Evolutionary conservation across 2,113 vertebrate genomes (phyloP), one percentile per base, ranked within the genome.

Genomic region (Caloenas nicobarica): DNA sequence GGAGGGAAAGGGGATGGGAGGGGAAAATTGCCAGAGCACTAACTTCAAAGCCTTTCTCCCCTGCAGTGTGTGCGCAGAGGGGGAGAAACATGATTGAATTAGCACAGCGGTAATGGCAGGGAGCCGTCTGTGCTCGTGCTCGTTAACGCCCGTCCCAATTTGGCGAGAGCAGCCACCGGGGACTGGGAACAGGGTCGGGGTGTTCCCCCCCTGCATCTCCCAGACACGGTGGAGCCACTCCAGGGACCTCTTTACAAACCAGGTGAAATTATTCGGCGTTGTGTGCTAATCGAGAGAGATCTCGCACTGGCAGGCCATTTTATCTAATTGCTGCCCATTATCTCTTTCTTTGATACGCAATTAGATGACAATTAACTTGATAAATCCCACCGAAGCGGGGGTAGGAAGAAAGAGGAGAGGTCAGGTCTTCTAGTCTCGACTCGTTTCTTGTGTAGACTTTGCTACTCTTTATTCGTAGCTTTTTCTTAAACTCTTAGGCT

Each of bases 271-370:
- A 89, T 86, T 72, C 53, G 61, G 89, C 33, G 88, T 88, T 95
- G 88, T 84, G 81, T 85, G 95, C 87, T 96, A 96, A 97, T 96
- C 94, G 60, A 76, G 88, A 66, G 70, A 80, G 88, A 94, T 96
- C 81, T 96, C 77, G 66, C 94, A 24, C 89, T 70, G 69, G 82
- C 88, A 82, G 93, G 93, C 95, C 88, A 97, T 98, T 98, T 97
- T 72, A 51, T 70, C 81, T 97, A 97, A 98, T 97, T 97, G 97
- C 89, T 78, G 76, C 50, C 93, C 95, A 98, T 98, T 97, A 98
- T 97, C 97, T 93, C 89, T 96, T 89, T 85, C 97, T 98, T 97
- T 97, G 97, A 97, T 97, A 97, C 69, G 77, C 96, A 97, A 97
- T 98, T 98, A 97, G 92, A 96, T 86, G 86, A 34, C 96, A 93